Conservation (phyloP, 1,140 invertebrate species). For the Callitettix versicolor region DNA sequence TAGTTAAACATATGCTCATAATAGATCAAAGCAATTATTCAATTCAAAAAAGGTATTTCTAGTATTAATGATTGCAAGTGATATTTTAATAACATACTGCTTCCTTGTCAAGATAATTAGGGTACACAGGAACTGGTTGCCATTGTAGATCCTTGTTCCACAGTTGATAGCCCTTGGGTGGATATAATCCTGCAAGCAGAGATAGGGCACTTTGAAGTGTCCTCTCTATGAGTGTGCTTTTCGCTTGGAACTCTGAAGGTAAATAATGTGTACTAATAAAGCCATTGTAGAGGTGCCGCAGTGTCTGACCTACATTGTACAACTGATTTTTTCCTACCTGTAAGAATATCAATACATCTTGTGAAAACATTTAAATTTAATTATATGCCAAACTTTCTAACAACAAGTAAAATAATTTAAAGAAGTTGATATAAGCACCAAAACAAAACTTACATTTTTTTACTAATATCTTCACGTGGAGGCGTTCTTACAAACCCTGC, state of each 20-base stretch:
- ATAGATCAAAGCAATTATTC: too few relatives aligned
- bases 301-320: not conserved
- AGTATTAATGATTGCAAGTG: too few relatives aligned
- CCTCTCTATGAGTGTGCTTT: not conserved
- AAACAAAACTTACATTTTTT: too few relatives aligned
- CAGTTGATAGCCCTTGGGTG: conserved; percentile 52
- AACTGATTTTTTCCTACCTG: conserved; percentile 3
- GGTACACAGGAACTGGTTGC: conserved; percentile 64
- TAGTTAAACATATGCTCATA: too few relatives aligned
- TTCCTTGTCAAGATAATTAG: conserved; percentile 1
- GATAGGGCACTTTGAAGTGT: conserved; percentile 51
- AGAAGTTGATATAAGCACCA: too few relatives aligned
- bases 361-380: too few relatives aligned
- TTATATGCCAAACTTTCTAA: too few relatives aligned
- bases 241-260: not conserved
- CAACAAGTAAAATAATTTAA: too few relatives aligned
- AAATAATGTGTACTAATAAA: not conserved
- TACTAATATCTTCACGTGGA: too few relatives aligned
- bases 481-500: too few relatives aligned
- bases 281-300: conserved; percentile 1
- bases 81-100: not conserved
- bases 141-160: conserved; percentile 65
- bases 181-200: conserved; percentile 73
- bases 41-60: too few relatives aligned
- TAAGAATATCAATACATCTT: too few relatives aligned